Evolutionary conservation across 2,888 invertebrate genomes (phyloP).

Genomic region (Alentia gelatinosa): DNA sequence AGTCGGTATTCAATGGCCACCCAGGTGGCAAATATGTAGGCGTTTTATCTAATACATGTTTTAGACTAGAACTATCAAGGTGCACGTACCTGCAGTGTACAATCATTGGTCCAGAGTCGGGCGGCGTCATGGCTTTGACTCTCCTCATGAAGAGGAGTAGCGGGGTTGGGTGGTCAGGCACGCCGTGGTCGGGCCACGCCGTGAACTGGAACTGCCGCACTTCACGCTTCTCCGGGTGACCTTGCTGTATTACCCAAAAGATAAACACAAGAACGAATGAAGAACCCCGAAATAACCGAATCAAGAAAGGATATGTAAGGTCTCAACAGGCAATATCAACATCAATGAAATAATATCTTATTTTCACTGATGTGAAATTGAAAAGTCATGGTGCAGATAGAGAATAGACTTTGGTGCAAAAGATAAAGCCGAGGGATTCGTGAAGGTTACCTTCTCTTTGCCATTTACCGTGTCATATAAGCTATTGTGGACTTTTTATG

Average conservation of each 20-base stretch:
- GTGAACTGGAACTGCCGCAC: slow-evolving; percentile 99
- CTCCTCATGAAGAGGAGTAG: slow-evolving; percentile 97
- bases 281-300: not conserved
- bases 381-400: not conserved
- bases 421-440: not conserved
- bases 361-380: not conserved
- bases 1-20: too few relatives aligned
- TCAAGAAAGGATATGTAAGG: not conserved
- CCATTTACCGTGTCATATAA: not conserved
- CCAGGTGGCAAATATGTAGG: too few relatives aligned
- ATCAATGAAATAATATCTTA: not conserved
- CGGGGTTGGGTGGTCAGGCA: slow-evolving; percentile 99
- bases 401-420: not conserved
- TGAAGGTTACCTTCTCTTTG: not conserved
- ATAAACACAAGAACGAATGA: not conserved
- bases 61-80: not conserved
- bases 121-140: slow-evolving; percentile 88
- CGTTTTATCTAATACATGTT: too few relatives aligned
- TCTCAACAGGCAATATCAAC: not conserved
- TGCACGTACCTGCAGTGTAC: slow-evolving; percentile 89
- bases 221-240: slow-evolving; percentile 87
- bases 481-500: not conserved
- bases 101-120: slow-evolving; percentile 95
- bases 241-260: slow-evolving; percentile 72
- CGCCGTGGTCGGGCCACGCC: slow-evolving; percentile 99